These are phyloP conservation scores for Diarsia mendica DNA, from an alignment of 2,888 invertebrate genomes.

Conservation along the genomic window DNA sequence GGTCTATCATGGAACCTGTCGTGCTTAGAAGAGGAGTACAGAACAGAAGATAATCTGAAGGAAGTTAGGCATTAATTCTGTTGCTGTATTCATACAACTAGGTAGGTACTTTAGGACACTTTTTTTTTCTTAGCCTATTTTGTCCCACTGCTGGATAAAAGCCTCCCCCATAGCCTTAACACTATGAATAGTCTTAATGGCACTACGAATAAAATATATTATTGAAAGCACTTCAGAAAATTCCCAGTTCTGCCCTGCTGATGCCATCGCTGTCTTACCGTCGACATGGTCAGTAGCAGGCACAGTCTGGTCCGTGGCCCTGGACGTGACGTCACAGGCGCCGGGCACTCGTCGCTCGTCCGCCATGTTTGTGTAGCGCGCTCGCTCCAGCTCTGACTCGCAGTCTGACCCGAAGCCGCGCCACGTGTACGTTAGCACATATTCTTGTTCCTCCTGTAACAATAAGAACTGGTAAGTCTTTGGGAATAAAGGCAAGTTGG, in stretches of 20 bases:
- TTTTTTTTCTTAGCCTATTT: too few species aligned
- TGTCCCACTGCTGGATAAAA: too few species aligned
- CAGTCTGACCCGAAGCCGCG: conserved; percentile 91
- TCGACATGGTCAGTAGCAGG: conserved; percentile 81
- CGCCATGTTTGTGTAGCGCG: conserved; percentile 76
- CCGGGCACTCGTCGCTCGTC: conserved; percentile 84
- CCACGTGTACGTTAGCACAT: conserved; percentile 86
- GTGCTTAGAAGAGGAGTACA: neutral
- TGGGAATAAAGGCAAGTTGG: too few species aligned
- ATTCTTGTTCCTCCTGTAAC: conserved; percentile 85
- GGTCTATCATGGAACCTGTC: neutral
- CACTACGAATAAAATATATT: neutral
- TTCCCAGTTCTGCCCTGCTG: neutral
- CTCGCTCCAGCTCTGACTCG: conserved; percentile 85
- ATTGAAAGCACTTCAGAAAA: neutral
- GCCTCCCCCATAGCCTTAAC: too few species aligned
- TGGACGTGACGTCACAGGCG: conserved; percentile 70
- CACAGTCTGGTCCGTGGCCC: conserved; percentile 83
- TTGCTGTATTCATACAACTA: neutral
- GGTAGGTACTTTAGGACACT: neutral
- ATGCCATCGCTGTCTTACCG: conserved; percentile 69
- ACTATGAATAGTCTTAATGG: too few species aligned
- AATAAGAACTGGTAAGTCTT: conserved; percentile 39
- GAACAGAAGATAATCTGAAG: neutral
- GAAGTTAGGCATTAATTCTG: neutral